phyloP scores from a whole-genome alignment of 2,797 vertebrate genomes.

The Macrochelys suwanniensis region DNA sequence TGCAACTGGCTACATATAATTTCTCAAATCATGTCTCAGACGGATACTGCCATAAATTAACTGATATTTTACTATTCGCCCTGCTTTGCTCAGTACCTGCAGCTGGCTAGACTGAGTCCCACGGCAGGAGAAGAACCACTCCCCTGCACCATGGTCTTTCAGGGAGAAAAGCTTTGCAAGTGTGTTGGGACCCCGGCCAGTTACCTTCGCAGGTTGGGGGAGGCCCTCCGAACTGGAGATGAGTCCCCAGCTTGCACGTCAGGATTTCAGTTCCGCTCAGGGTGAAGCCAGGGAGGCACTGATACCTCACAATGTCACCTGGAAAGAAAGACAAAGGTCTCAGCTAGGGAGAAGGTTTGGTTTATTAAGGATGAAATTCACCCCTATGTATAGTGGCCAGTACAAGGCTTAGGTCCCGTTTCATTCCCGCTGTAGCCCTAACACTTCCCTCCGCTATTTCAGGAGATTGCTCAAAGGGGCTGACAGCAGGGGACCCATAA shows the following conservation, averaged over 20 bases:
- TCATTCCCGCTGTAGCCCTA: background rate
- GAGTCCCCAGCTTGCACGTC: constrained; percentile 92
- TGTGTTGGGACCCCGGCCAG: rapidly evolving
- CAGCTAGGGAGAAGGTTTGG: background rate
- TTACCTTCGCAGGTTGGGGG: constrained; percentile 97
- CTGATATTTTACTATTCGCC: rapidly evolving
- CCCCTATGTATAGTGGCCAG: background rate
- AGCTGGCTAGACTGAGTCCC: rapidly evolving
- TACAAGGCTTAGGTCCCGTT: rapidly evolving
- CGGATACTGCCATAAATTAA: rapidly evolving
- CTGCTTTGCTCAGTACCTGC: rapidly evolving
- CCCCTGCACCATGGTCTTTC: background rate
- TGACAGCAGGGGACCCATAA: background rate
- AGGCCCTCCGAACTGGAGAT: constrained; percentile 95
- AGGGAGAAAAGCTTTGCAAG: rapidly evolving
- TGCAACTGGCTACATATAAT: background rate
- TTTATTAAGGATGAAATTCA: rapidly evolving
- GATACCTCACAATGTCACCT: constrained; percentile 96
- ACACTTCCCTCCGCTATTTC: background rate
- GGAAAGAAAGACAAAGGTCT: background rate
- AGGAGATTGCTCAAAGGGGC: too few relatives aligned
- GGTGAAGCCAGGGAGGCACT: constrained; percentile 94
- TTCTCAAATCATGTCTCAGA: rapidly evolving
- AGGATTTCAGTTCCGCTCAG: constrained; percentile 92
- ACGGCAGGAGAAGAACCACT: background rate